Base-by-base conservation (phyloP, 1,140 invertebrate species). In the Macrotrachela quadricornifera region DNA sequence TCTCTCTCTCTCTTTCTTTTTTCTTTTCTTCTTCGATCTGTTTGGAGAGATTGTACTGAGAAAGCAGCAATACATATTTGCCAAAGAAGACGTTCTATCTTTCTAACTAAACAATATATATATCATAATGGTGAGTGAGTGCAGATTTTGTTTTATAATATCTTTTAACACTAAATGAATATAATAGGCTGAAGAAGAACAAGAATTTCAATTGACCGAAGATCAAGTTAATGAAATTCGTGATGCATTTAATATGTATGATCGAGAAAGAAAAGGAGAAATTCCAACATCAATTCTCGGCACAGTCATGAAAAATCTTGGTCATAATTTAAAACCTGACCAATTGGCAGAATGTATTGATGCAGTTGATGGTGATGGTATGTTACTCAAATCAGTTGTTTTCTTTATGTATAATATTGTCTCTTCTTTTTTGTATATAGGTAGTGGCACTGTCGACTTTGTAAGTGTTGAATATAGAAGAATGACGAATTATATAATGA, bases 301-400 rank as follows among this genome's bases (percentile, higher is more conserved):
- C 6, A 18, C 38, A 16, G 53, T 62, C 16, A 67, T 63, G 15
- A 69, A 67, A 49, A 65, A 68, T 45, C 55, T 70, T n/a, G 65
- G 60, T 16, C 58, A 63, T 45, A 59, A 64, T 15, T 66, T 70
- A 10, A 58, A 62, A 39, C 60, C 59, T 44, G 64, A 67, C 14
- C 65, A 64, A 57, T 58, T 70, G 14, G 64, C 67, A 51, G 60
- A 62, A 39, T 68, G 67, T 63, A 61, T 63, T 38, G 67, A 70
- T 56, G 62, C 64, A 39, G 60, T 62, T 21, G 68, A 70, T 55
- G 65, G 65, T 49, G 68, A 69, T 41, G 67, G 66, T 68, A 56
- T 49, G 59, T 18, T 8, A 16, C 12, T 9, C 11, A 50, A 1
- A 10, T 15, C 17, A 51, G 21, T 8, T 10, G 17, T 18, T 10